Percentiles rank a stretch among this genome's conserved stretches.
These are phyloP conservation scores for Erebia palarica DNA, from an alignment of 2,888 invertebrate genomes.

Conservation along the genomic window DNA sequence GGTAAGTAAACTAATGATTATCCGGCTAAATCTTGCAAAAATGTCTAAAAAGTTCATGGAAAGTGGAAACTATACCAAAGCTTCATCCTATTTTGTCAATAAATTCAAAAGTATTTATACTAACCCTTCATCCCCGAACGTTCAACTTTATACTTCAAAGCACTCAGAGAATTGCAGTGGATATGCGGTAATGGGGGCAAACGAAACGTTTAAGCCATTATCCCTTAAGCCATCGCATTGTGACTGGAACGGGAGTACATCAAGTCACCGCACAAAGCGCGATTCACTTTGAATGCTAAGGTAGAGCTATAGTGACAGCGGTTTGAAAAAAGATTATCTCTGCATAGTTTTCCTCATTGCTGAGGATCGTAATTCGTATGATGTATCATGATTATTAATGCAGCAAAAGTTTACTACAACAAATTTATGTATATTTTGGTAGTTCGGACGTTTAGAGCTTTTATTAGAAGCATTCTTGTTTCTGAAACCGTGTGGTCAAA, in stretches of 20 bases:
- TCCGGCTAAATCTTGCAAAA: neutral
- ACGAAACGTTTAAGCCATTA: slow-evolving; percentile 33
- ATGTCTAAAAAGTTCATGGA: neutral
- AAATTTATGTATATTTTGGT: too few relatives aligned
- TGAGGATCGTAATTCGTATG: too few relatives aligned
- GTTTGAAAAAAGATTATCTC: neutral
- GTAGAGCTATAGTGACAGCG: slow-evolving; percentile 20
- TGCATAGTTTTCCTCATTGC: neutral
- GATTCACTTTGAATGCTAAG: slow-evolving; percentile 30
- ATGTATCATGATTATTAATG: too few relatives aligned
- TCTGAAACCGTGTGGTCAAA: too few relatives aligned
- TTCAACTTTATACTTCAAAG: slow-evolving; percentile 18
- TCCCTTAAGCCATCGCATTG: slow-evolving; percentile 36
- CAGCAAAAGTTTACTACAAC: too few relatives aligned
- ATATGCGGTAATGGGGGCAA: slow-evolving; percentile 17
- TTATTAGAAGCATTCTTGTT: too few relatives aligned
- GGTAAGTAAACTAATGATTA: neutral
- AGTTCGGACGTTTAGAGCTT: too few relatives aligned
- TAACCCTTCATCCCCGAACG: slow-evolving; percentile 6
- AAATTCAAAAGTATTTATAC: slow-evolving; percentile 5
- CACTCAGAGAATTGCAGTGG: slow-evolving; percentile 33
- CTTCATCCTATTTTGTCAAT: neutral
- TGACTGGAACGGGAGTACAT: slow-evolving; percentile 28
- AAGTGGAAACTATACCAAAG: neutral
- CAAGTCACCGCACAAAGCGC: slow-evolving; percentile 35